phyloP scores from a whole-genome alignment of 2,888 invertebrate genomes.

The Eledona agricola region DNA sequence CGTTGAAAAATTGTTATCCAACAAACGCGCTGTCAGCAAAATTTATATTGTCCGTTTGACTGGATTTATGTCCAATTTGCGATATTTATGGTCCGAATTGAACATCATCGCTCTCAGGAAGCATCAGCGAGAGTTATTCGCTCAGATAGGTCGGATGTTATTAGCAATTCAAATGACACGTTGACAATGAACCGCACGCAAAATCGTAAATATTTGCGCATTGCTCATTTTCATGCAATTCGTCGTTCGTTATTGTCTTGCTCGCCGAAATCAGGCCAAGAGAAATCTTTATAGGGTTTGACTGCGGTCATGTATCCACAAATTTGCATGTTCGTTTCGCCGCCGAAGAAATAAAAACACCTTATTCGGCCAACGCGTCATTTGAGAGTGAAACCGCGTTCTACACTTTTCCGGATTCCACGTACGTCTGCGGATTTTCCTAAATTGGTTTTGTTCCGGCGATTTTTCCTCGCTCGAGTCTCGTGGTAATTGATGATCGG shows the following conservation, averaged over 20 bases:
- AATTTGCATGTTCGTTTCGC: constrained; percentile 14
- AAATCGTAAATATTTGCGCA: no score
- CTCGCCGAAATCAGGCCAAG: constrained; percentile 16
- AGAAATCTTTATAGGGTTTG: constrained; percentile 16
- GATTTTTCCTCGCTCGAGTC: constrained; percentile 5
- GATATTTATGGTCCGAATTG: no score
- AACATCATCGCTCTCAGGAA: no score
- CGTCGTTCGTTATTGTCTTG: constrained; percentile 14
- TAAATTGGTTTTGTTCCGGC: constrained; percentile 5
- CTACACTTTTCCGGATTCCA: constrained; percentile 4
- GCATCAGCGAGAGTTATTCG: no score
- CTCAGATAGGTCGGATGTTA: no score
- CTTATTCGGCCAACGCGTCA: constrained; percentile 7
- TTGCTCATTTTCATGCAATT: no score
- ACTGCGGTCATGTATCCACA: constrained; percentile 10
- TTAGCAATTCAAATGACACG: no score
- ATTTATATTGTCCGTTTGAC: no score
- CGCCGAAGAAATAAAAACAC: constrained; percentile 3
- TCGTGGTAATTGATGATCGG: constrained; percentile 6
- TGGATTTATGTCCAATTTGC: no score
- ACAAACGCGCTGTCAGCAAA: no score
- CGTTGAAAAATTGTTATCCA: no score
- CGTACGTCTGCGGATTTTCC: constrained; percentile 5
- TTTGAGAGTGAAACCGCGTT: constrained; percentile 16
- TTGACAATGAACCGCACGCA: no score